Evolutionary conservation across 2,797 vertebrate genomes (phyloP).

Genomic region (Hemitrygon akajei): DNA sequence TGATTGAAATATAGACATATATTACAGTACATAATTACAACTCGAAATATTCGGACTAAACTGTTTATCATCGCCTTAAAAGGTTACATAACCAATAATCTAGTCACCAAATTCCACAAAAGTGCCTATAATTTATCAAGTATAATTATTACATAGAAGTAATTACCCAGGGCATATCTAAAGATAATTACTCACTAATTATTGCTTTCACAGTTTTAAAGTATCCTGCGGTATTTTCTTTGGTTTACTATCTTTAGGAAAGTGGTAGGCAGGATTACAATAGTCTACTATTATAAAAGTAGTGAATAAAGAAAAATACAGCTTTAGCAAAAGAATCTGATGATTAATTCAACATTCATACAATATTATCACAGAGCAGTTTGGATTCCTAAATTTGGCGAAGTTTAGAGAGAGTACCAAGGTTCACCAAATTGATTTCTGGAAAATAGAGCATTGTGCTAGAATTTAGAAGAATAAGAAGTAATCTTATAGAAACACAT

Average conservation of each 20-base stretch:
- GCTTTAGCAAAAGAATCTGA: not conserved
- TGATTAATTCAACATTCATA: not conserved
- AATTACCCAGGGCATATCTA: not conserved
- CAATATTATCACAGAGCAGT: not conserved
- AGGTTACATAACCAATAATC: not conserved
- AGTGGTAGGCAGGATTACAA: not conserved
- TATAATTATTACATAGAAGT: not conserved
- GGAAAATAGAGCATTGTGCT: too few species aligned
- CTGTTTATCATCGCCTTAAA: not conserved
- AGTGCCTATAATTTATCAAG: not conserved
- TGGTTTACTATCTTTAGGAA: not conserved
- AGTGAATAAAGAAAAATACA: not conserved
- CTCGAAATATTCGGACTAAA: not conserved
- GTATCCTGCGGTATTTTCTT: not conserved
- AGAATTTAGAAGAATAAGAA: too few species aligned
- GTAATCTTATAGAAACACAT: too few species aligned
- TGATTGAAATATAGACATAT: not conserved
- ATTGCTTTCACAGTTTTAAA: not conserved
- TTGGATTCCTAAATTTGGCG: not conserved
- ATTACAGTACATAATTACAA: not conserved
- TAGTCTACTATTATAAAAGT: not conserved
- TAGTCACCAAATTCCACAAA: not conserved
- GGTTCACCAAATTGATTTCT: too few species aligned
- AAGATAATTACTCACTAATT: not conserved
- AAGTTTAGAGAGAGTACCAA: not conserved